Evolutionary conservation across 1,140 invertebrate species (phyloP).

Genomic region (Neodiprion lecontei): DNA sequence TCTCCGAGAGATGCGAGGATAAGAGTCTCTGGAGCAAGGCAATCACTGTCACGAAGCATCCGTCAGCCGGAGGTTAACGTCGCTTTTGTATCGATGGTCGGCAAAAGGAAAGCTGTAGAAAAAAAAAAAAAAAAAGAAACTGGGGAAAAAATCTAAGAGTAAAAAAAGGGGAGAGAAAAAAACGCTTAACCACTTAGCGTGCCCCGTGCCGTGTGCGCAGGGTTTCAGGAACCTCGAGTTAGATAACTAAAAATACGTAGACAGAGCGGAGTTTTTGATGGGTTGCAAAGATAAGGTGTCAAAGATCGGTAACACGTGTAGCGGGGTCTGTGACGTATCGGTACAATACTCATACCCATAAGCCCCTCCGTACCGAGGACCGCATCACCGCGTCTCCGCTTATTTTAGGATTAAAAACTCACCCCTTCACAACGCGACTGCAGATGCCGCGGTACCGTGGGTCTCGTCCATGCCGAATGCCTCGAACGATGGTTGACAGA

Average conservation of each 20-base stretch:
- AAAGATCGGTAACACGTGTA: background rate
- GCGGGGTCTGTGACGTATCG: too few species aligned
- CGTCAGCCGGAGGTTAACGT: background rate
- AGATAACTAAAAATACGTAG: background rate
- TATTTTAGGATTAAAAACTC: too few species aligned
- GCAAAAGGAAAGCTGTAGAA: background rate
- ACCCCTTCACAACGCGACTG: conserved; percentile 34
- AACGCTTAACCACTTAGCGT: background rate
- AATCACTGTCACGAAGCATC: conserved; percentile 14
- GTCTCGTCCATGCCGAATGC: conserved; percentile 70
- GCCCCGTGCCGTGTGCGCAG: background rate
- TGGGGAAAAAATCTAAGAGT: background rate
- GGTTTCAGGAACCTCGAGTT: background rate
- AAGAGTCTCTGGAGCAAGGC: background rate
- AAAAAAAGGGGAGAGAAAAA: too few species aligned
- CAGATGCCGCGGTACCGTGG: conserved; percentile 72
- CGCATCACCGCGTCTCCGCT: too few species aligned
- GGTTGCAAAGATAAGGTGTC: conserved; percentile 2
- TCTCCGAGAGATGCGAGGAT: background rate
- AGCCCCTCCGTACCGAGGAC: too few species aligned
- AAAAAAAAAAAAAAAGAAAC: conserved; percentile 22
- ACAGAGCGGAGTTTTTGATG: background rate
- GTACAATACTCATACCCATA: too few species aligned
- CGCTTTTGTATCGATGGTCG: background rate
- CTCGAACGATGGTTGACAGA: conserved; percentile 74